Evolutionary conservation across 2,888 invertebrate genomes (phyloP).

Genomic region (Chrysolina haemoptera): DNA sequence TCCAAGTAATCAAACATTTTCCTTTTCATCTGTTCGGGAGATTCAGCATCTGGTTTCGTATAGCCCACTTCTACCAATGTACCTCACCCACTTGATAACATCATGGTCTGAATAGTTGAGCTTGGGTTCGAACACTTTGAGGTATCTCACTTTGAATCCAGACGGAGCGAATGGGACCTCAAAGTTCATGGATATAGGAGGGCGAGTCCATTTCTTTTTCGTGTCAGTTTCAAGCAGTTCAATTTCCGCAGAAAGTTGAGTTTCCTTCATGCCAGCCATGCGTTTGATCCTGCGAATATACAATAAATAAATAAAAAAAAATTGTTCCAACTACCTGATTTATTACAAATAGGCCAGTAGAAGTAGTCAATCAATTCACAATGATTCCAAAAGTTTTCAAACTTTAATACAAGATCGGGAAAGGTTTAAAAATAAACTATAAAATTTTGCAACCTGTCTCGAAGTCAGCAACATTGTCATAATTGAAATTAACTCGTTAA

Average conservation of each 20-base stretch:
- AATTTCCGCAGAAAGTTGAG: constrained; percentile 99
- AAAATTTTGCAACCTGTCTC: no score
- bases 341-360: no score
- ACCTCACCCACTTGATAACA: constrained; percentile 99
- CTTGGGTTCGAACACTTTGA: constrained; percentile 99
- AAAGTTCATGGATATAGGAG: constrained; percentile 99
- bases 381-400: no score
- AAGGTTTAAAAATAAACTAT: no score
- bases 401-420: no score
- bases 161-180: constrained; percentile 99
- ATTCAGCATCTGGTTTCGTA: constrained; percentile 98
- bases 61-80: constrained; percentile 98
- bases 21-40: constrained; percentile 14
- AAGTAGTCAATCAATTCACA: no score
- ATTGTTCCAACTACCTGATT: no score
- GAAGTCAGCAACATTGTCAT: no score
- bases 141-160: constrained; percentile 98
- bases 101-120: constrained; percentile 99
- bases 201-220: constrained; percentile 99
- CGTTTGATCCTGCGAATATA: constrained; percentile 81
- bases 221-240: constrained; percentile 98
- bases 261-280: constrained; percentile 99
- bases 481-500: no score
- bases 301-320: constrained; percentile 13
- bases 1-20: constrained; percentile 1